Evolutionary conservation across 2,113 vertebrate genomes (phyloP).

Genomic region (Scalopus aquaticus): DNA sequence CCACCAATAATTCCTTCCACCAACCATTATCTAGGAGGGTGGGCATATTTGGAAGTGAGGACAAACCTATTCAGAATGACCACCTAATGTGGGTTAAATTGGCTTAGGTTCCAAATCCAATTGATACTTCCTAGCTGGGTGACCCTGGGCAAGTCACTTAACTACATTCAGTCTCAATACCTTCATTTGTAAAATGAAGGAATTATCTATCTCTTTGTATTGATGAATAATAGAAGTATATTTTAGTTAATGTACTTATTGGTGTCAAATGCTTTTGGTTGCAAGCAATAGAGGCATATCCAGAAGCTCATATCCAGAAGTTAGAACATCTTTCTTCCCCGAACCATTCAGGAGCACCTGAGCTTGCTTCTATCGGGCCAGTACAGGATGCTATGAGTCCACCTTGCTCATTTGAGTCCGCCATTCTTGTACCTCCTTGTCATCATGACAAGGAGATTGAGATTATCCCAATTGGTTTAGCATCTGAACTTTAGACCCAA

Average conservation of each 20-base stretch:
- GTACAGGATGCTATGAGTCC: not conserved
- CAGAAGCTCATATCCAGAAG: not conserved
- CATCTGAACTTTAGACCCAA: not conserved
- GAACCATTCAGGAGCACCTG: not conserved
- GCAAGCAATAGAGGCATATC: not conserved
- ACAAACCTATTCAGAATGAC: not conserved
- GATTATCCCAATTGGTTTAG: not conserved
- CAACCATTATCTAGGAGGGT: not conserved
- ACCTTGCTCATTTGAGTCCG: not conserved
- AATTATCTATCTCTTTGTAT: not conserved
- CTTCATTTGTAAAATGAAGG: constrained; percentile 17
- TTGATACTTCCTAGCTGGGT: not conserved
- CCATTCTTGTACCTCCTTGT: not conserved
- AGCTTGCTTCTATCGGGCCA: not conserved
- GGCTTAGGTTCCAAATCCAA: not conserved
- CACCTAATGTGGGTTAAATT: not conserved
- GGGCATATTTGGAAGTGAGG: not conserved
- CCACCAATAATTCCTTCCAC: not conserved
- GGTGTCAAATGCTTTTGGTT: not conserved
- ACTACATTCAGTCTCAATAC: not conserved
- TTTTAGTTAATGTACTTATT: not conserved
- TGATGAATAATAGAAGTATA: not conserved
- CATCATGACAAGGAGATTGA: not conserved
- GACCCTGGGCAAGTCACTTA: not conserved
- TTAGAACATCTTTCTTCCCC: not conserved